Conservation (phyloP, 2,888 invertebrate species). For the Nemoura dubitans region DNA sequence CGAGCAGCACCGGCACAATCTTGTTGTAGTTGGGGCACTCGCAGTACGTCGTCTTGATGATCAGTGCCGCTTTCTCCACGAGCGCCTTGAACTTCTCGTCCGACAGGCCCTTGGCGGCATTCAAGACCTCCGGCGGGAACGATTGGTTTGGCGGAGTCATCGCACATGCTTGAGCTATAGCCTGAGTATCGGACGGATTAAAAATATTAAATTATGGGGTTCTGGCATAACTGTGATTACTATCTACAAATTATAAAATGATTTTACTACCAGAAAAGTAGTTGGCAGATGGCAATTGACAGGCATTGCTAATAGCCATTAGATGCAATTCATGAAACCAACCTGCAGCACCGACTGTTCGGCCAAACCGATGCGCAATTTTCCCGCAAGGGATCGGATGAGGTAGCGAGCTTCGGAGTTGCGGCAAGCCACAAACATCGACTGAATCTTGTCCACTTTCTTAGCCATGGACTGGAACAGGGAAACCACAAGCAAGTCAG, state of each 20-base stretch:
- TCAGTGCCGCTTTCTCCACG: slow-evolving; percentile 77
- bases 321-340: not conserved
- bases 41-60: slow-evolving; percentile 92
- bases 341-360: slow-evolving; percentile 89
- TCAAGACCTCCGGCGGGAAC: slow-evolving; percentile 69
- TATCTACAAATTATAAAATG: too few species aligned
- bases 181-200: slow-evolving; percentile 63
- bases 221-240: too few species aligned
- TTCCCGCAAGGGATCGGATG: slow-evolving; percentile 90
- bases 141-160: slow-evolving; percentile 78
- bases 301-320: not conserved
- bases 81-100: slow-evolving; percentile 77
- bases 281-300: too few species aligned
- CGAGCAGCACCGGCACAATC: slow-evolving; percentile 80
- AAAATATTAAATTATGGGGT: too few species aligned
- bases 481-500: too few species aligned
- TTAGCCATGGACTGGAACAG: slow-evolving; percentile 75
- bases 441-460: slow-evolving; percentile 91
- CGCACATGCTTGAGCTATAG: slow-evolving; percentile 87
- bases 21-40: slow-evolving; percentile 95
- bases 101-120: slow-evolving; percentile 70
- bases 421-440: slow-evolving; percentile 91
- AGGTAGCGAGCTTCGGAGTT: slow-evolving; percentile 88
- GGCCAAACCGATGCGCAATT: slow-evolving; percentile 94
- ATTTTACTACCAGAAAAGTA: not conserved